Evolutionary conservation across 2,888 invertebrate species (phyloP), one percentile per base, ranked within the genome.

Genomic region (Lacanobia wlatinum): DNA sequence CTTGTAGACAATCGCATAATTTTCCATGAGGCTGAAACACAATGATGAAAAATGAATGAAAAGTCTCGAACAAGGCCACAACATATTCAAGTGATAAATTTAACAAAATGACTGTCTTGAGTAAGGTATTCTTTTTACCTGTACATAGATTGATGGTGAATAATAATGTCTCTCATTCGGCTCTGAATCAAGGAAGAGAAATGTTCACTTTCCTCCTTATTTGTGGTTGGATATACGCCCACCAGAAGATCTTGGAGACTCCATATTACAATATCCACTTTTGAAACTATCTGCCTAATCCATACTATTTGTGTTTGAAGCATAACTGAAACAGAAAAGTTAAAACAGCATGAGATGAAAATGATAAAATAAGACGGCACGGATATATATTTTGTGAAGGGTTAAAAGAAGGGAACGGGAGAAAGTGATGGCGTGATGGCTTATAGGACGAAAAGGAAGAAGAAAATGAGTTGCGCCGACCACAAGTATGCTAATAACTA

Each of bases 261-360:
- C 91, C 93, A 92, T 73, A 86, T 89, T 10, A 94, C 83, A 40
- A 95, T 80, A 74, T 94, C 94, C 8, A 90, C 91, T 88, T 93
- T 94, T 18, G 90, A 85, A 12, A 85, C 84, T 78, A 95, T 93
- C 67, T 94, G 90, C 48, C 93, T 87, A 18, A 94, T 86, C 94
- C 94, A 94, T 18, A 94, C 84, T 78, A 94, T 87, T 87, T 93
- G 90, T 16, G 92, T 92, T 85, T 91, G 90, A 38, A 92, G 76
- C 88, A 91, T 91, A 85, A 93, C 95, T 95, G 85, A 77, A 88
- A 77, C 9, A 40, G 40, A 40, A 10, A 9, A 28, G 28, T 28
- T 28, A 40, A 0, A 40, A 40, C 9, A 40, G 9, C 21, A 23
- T 8, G 62, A n/a, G 0, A 34, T n/a, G 34, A 38, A 18, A 62